Evolutionary conservation across 2,888 invertebrate genomes (phyloP), one percentile per base, ranked within the genome.

Genomic region (Creontiades dilutus): DNA sequence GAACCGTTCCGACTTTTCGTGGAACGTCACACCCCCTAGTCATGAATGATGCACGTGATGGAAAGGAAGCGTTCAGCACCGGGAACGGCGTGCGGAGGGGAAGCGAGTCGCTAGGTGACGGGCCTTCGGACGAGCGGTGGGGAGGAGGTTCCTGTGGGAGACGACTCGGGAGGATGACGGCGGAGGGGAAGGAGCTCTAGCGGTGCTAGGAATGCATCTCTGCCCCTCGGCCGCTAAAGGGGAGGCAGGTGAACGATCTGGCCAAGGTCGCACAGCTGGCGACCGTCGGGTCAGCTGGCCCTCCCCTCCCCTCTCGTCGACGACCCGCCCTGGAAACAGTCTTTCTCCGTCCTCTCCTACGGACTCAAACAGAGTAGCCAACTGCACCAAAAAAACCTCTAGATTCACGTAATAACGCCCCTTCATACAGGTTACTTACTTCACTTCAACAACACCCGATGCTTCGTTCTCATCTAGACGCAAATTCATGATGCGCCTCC

Each of bases 241-340:
- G 88, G 27, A 37, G 78, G 80, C 80, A 88, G 88, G 88, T 88
- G 88, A 88, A 88, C 80, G 88, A 88, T 88, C 88, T 78, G 28
- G 80, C 88, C 88, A 88, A 88, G 88, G 88, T 88, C 88, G 88
- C 88, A 88, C 88, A 88, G 88, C 88, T 88, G 88, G 88, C 80
- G 55, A 86, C 57, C 85, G 88, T 13, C 88, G 57, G 88, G 88
- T 88, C 88, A 88, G 78, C 88, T 88, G 88, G 88, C 78, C 82
- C 23, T 75, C 47, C 57, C 14, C 61, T 28, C 82, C 55, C 48
- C 55, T 13, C 85, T 46, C 78, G n/a, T 37, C 37, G 37, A 37
- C 37, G 37, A 37, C 37, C 37, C 37, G 37, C 37, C 37, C 37
- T 28, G 27, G 16, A 46, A 14, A 46, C 11, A 23, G 28, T 28